Percentiles rank a stretch among this genome's conserved stretches.
These are phyloP conservation scores for Acrocephalus scirpaceus DNA, from an alignment of 2,797 vertebrate genomes.

Conservation along the genomic window DNA sequence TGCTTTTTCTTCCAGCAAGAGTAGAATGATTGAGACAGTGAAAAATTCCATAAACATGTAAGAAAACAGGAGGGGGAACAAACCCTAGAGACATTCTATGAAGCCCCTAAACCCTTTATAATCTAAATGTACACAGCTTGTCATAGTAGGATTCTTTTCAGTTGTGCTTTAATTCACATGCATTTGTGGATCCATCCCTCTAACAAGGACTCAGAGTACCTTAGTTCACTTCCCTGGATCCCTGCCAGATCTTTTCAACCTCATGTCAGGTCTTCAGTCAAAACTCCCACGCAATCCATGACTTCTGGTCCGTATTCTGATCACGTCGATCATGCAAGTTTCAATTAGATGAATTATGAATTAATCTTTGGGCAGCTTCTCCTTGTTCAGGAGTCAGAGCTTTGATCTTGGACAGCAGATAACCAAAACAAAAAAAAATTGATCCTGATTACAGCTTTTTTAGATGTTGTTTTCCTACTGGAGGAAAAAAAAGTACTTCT, in stretches of 20 bases:
- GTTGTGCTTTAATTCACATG: not conserved
- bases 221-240: not conserved
- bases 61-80: not conserved
- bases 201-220: not conserved
- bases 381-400: not conserved
- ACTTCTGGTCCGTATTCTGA: not conserved
- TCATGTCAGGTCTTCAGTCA: not conserved
- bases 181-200: not conserved
- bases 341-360: not conserved
- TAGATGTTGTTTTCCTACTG: not conserved
- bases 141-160: not conserved
- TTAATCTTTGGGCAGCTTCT: not conserved
- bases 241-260: not conserved
- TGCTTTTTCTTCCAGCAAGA: not conserved
- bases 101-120: not conserved
- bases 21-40: not conserved
- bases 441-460: not conserved
- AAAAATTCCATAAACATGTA: not conserved
- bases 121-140: not conserved
- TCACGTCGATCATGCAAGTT: not conserved
- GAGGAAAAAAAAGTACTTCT: not conserved
- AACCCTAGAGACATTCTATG: not conserved
- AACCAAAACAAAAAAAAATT: not conserved
- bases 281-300: fast-evolving
- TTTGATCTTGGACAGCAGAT: not conserved